phyloP scores from a whole-genome alignment of 2,113 vertebrate genomes.

The Coturnix japonica region DNA sequence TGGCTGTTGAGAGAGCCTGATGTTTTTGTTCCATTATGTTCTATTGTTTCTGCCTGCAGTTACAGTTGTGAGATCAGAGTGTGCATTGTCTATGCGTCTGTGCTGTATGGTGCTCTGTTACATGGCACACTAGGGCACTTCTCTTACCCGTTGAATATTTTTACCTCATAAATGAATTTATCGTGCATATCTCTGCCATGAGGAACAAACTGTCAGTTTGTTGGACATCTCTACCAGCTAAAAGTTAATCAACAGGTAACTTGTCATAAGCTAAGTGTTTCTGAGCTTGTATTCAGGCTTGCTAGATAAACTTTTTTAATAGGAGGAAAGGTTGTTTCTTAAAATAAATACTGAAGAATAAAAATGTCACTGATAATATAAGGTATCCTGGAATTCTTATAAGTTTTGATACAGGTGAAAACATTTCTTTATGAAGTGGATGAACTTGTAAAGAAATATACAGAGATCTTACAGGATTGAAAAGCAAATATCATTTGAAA shows the following conservation, averaged over 20 bases:
- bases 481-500: neutral
- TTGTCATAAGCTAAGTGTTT: neutral
- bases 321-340: neutral
- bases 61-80: neutral
- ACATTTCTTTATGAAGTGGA: neutral
- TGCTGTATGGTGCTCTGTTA: neutral
- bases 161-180: neutral
- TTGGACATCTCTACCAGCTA: neutral
- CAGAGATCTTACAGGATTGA: neutral
- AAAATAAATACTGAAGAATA: neutral
- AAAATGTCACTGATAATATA: neutral
- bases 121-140: neutral
- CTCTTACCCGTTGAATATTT: neutral
- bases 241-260: neutral
- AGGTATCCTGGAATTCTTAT: neutral
- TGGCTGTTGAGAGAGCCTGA: neutral
- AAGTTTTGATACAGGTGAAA: neutral
- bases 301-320: neutral
- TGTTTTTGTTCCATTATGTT: neutral
- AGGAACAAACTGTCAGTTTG: neutral
- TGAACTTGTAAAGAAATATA: neutral
- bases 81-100: rapidly evolving
- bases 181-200: neutral
- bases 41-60: neutral
- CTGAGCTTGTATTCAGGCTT: neutral